Evolutionary conservation across 2,113 vertebrate genomes (phyloP).

Genomic region (Chaenocephalus aceratus): DNA sequence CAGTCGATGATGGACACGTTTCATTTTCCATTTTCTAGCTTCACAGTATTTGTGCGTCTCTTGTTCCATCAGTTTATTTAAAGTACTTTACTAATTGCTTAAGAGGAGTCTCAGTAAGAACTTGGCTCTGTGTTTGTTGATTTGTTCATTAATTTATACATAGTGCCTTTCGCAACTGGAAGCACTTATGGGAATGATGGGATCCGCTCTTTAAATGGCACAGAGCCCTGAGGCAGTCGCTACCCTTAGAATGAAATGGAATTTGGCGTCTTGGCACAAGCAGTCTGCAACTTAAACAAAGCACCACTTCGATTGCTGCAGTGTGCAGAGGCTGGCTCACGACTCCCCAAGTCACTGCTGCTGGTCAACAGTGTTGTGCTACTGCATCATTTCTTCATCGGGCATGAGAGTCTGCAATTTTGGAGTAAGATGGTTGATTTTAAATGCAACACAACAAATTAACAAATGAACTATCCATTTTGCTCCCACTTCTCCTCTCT

Average conservation of each 20-base stretch:
- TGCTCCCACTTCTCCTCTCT: too few relatives aligned
- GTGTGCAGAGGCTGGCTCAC: slow-evolving; percentile 22
- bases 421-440: background rate
- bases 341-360: background rate
- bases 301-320: slow-evolving; percentile 57
- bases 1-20: slow-evolving; percentile 4
- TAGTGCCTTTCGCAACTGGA: slow-evolving; percentile 56
- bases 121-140: slow-evolving; percentile 63
- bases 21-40: slow-evolving; percentile 18
- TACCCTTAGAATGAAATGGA: slow-evolving; percentile 64
- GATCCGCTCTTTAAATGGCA: slow-evolving; percentile 65
- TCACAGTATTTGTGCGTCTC: slow-evolving; percentile 5
- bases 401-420: too few relatives aligned
- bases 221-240: slow-evolving; percentile 59
- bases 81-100: slow-evolving; percentile 60
- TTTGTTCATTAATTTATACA: slow-evolving; percentile 71
- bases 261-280: slow-evolving; percentile 45
- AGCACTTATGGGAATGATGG: slow-evolving; percentile 69
- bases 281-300: slow-evolving; percentile 59
- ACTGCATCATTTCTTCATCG: background rate
- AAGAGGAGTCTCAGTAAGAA: slow-evolving; percentile 36
- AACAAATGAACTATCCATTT: too few relatives aligned
- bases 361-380: background rate
- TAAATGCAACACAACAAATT: background rate
- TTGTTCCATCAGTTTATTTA: slow-evolving; percentile 39